phyloP scores from a whole-genome alignment of 2,888 invertebrate genomes.

The Orgyia antiqua region DNA sequence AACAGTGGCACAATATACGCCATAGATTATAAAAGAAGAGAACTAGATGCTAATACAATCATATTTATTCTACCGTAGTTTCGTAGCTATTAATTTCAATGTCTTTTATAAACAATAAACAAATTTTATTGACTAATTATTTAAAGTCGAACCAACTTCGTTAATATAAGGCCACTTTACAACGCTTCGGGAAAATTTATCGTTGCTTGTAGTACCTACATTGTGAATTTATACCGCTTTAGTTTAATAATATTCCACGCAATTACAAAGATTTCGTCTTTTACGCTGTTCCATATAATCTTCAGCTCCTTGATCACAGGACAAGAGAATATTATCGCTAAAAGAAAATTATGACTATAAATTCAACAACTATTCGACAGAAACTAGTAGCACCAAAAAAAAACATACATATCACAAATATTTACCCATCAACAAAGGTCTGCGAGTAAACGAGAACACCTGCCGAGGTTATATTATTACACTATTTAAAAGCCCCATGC shows the following conservation, averaged over 20 bases:
- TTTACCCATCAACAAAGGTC: no score
- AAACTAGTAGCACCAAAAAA: no score
- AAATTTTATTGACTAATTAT: slow-evolving; percentile 67
- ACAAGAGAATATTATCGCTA: not conserved
- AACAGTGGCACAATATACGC: no score
- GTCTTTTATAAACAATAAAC: slow-evolving; percentile 27
- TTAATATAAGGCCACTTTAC: slow-evolving; percentile 43
- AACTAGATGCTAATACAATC: no score
- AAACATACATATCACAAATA: no score
- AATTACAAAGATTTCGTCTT: slow-evolving; percentile 32
- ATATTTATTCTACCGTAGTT: no score
- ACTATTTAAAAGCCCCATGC: no score
- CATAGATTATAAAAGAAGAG: no score
- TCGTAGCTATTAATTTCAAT: no score
- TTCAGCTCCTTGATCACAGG: not conserved
- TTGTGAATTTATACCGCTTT: slow-evolving; percentile 12
- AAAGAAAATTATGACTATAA: not conserved
- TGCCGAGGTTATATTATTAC: no score
- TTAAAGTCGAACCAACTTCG: slow-evolving; percentile 41
- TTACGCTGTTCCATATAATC: slow-evolving; percentile 5
- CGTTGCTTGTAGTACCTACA: slow-evolving; percentile 3
- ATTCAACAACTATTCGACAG: no score
- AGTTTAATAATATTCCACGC: slow-evolving; percentile 29
- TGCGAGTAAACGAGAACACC: no score
- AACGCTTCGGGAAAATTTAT: slow-evolving; percentile 55